These are phyloP conservation scores for Acleris holmiana DNA, from an alignment of 2,888 invertebrate species.

Conservation along the genomic window DNA sequence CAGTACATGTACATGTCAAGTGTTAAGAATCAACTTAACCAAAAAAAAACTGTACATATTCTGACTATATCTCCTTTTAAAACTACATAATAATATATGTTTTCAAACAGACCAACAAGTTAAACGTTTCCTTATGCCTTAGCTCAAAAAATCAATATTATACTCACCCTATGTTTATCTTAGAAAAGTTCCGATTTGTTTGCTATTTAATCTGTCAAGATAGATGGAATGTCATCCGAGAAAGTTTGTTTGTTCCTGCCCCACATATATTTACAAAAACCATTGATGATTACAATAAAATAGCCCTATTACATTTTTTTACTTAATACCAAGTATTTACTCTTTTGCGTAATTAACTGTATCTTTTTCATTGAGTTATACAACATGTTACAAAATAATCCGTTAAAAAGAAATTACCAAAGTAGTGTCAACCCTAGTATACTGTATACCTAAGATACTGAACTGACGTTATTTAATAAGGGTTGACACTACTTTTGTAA, in stretches of 20 bases:
- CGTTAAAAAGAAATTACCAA: too few species aligned
- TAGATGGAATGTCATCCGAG: conserved; percentile 50
- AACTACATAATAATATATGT: not conserved
- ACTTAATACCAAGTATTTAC: not conserved
- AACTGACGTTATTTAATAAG: too few species aligned
- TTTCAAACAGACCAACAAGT: not conserved
- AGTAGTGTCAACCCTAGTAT: too few species aligned
- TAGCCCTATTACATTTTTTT: not conserved
- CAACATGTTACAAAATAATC: too few species aligned
- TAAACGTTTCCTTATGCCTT: conserved; percentile 1
- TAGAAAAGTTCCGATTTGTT: conserved; percentile 7
- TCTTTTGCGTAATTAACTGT: not conserved
- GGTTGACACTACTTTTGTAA: too few species aligned
- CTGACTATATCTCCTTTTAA: not conserved
- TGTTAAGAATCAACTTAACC: too few species aligned
- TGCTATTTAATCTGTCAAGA: conserved; percentile 1
- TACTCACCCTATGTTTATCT: not conserved
- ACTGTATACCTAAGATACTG: too few species aligned
- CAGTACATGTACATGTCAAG: too few species aligned
- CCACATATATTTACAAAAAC: conserved; percentile 10
- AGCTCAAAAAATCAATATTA: not conserved
- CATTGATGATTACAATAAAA: conserved; percentile 5
- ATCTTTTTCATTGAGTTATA: not conserved
- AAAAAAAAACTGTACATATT: not conserved
- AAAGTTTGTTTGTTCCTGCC: conserved; percentile 57